Percentiles rank a stretch among this genome's conserved stretches.
Conservation (phyloP, 1,140 invertebrate species). For the Lerema accius region DNA sequence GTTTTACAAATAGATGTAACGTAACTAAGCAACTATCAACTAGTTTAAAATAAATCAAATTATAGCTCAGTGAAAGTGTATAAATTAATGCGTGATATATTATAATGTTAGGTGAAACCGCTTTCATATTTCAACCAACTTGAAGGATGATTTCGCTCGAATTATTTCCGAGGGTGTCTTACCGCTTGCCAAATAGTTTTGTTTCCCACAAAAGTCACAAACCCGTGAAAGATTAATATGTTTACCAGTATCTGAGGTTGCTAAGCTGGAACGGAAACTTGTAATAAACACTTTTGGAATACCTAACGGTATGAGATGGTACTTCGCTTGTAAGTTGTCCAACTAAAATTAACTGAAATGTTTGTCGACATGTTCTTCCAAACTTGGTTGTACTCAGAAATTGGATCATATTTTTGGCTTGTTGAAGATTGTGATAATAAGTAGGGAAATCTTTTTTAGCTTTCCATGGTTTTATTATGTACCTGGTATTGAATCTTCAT, state of each 20-base stretch:
- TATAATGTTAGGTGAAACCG: slow-evolving; percentile 7
- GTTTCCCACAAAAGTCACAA: slow-evolving; percentile 33
- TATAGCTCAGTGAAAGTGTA: too few species aligned
- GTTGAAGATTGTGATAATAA: too few species aligned
- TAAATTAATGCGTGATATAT: not conserved
- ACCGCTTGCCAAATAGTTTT: slow-evolving; percentile 34
- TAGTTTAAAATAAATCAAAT: too few species aligned
- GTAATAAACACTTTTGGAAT: not conserved
- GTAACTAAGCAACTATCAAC: too few species aligned
- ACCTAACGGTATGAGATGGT: not conserved
- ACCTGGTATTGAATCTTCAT: too few species aligned
- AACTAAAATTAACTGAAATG: too few species aligned
- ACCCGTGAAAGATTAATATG: slow-evolving; percentile 45
- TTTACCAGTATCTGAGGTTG: slow-evolving; percentile 38
- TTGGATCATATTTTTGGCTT: too few species aligned
- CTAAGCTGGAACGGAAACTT: slow-evolving; percentile 12
- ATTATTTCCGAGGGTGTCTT: slow-evolving; percentile 35
- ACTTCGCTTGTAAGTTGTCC: not conserved
- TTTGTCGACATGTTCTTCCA: too few species aligned
- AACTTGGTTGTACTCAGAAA: too few species aligned
- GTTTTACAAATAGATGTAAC: too few species aligned
- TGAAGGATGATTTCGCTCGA: slow-evolving; percentile 32
- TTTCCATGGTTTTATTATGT: too few species aligned
- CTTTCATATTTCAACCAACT: slow-evolving; percentile 32
- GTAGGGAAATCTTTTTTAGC: too few species aligned